Evolutionary conservation across 2,113 vertebrate genomes (phyloP).

Genomic region (Hypanus sabinus): DNA sequence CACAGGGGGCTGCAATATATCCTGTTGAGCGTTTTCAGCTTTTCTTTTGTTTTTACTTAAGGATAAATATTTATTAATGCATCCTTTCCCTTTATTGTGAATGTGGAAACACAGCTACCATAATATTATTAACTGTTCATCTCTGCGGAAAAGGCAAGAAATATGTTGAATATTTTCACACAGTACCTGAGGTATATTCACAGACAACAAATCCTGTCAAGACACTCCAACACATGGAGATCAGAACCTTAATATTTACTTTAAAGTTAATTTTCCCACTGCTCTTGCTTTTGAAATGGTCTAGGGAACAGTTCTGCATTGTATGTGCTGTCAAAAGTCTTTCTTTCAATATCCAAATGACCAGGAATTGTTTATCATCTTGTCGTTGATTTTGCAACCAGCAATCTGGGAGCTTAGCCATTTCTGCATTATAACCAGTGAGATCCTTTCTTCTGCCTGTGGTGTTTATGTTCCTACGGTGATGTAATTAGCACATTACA

Average conservation of each 20-base stretch:
- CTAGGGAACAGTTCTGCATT: slow-evolving; percentile 15
- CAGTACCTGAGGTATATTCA: neutral
- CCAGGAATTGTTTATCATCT: slow-evolving; percentile 12
- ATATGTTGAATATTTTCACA: neutral
- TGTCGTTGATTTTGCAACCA: neutral
- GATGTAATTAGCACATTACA: neutral
- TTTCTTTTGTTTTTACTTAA: too few species aligned
- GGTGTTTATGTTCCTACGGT: slow-evolving; percentile 32
- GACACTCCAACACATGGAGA: neutral
- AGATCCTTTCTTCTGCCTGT: slow-evolving; percentile 9
- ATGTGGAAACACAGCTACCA: too few species aligned
- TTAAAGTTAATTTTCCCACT: slow-evolving; percentile 29
- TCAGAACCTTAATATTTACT: slow-evolving; percentile 1
- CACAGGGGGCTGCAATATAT: too few species aligned
- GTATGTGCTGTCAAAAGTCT: slow-evolving; percentile 12
- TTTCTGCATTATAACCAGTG: slow-evolving; percentile 5
- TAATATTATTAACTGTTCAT: neutral
- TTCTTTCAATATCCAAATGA: slow-evolving; percentile 15
- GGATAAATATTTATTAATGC: neutral
- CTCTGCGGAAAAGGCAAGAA: neutral
- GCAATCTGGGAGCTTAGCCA: slow-evolving; percentile 19
- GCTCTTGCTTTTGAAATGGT: slow-evolving; percentile 11
- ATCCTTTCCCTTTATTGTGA: neutral
- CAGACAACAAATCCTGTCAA: neutral
- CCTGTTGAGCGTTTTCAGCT: too few species aligned